Conservation (phyloP, 1,140 invertebrate genomes). For the Apocrypta bakeri region DNA sequence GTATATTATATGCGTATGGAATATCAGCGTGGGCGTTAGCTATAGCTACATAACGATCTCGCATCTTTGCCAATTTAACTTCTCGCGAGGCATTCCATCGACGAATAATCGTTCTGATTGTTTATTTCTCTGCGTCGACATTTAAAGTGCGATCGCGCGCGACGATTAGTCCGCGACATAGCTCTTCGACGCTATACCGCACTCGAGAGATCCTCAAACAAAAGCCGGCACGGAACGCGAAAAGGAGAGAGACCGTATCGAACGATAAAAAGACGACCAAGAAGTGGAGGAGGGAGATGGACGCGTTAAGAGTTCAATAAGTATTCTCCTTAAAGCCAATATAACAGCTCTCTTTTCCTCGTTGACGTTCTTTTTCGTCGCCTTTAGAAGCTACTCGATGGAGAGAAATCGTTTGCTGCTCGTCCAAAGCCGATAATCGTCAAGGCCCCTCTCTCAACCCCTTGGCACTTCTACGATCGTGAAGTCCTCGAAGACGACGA, state of each 20-base stretch:
- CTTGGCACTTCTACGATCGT: conserved; percentile 22
- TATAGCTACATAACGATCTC: neutral
- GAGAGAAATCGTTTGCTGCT: conserved; percentile 67
- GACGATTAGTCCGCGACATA: neutral
- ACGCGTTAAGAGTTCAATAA: conserved; percentile 71
- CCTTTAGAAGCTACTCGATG: conserved; percentile 33
- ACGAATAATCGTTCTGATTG: neutral
- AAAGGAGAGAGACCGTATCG: neutral
- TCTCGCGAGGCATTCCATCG: conserved; percentile 43
- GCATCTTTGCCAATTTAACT: conserved; percentile 39
- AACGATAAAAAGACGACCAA: conserved; percentile 53
- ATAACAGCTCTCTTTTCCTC: conserved; percentile 52
- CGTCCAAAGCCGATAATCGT: conserved; percentile 68
- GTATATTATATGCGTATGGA: too few relatives aligned
- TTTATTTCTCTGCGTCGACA: conserved; percentile 27
- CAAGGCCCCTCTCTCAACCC: conserved; percentile 46
- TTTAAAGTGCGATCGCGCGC: neutral
- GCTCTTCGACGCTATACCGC: conserved; percentile 27
- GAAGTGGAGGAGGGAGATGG: conserved; percentile 57
- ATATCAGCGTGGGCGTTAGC: conserved; percentile 19
- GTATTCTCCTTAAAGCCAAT: conserved; percentile 70
- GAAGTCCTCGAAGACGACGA: conserved; percentile 61
- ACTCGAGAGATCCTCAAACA: conserved; percentile 57
- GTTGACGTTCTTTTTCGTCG: conserved; percentile 49
- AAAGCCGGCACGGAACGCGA: conserved; percentile 58